Evolutionary conservation across 2,113 vertebrate genomes (phyloP), one percentile per base, ranked within the genome.

Genomic region (Tor tambroides): DNA sequence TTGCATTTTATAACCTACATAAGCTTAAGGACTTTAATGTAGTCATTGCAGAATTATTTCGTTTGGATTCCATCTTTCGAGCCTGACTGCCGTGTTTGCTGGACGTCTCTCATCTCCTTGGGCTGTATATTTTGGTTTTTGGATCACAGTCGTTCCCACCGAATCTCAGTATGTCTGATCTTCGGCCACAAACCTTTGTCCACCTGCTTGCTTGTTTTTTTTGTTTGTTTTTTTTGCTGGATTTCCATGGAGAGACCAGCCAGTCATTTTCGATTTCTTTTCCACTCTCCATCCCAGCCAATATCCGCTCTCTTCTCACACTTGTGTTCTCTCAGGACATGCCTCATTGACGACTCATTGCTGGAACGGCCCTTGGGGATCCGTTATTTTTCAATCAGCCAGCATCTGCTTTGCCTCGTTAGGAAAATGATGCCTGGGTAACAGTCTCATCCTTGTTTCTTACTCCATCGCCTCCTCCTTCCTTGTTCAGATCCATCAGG

Each of bases 41-140:
- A 75, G 23, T 43, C 38, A 43, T n/a, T 3, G 11, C 23, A 26
- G 23, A 75, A 46, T 75, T 6, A 75, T 75, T 38, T 6, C 8
- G 32, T 38, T 23, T 15, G 15, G 32, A 26, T 59, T 90, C 56
- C 83, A 19, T 87, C 90, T 32, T 72, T 72, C 4, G 6, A 23
- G 92, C 80, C 92, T 94, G 91, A 92, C 71, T 87, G 80, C 90
- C 92, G 93, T 93, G 81, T 92, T 93, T 89, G 91, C 91, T 82
- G 92, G 93, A 95, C 90, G 93, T 85, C 91, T 89, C 91, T 94
- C 93, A 65, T 92, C 86, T 92, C 92, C 84, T 93, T 92, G 93
- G 93, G 94, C 92, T 94, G 86, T 90, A 92, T 94, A 89, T 85
- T 61, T 83, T 78, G 59, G 90, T 91, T 94, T 94, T 92, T 12